A percentile compares a stretch with the other conserved stretches of the same genome.
Conservation (phyloP, 2,113 vertebrate species). For the Cryptomyrus ogoouensis region DNA sequence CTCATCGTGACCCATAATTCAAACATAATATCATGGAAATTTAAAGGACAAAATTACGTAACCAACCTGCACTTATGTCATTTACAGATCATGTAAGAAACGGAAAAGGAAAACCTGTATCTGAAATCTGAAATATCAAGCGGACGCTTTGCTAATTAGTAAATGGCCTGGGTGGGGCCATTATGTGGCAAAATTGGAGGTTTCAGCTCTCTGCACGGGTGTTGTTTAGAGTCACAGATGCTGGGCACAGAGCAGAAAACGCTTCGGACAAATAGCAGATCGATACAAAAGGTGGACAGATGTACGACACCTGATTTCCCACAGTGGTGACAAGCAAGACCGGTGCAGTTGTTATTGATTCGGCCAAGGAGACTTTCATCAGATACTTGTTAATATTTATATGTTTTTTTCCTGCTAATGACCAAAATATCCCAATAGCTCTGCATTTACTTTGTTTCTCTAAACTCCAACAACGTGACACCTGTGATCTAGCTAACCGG, state of each 20-base stretch:
- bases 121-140: not conserved
- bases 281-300: slow-evolving; percentile 2
- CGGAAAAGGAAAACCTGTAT: not conserved
- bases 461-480: not conserved
- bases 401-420: not conserved
- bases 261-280: not conserved
- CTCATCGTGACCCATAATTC: not conserved
- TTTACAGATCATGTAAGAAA: not conserved
- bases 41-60: not conserved
- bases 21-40: not conserved
- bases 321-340: slow-evolving; percentile 8
- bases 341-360: not conserved
- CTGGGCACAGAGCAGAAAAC: not conserved
- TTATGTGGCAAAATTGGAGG: not conserved
- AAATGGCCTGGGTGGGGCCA: not conserved
- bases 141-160: not conserved
- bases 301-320: not conserved
- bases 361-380: slow-evolving; percentile 1
- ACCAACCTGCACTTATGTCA: not conserved
- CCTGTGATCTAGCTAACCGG: not conserved
- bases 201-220: not conserved
- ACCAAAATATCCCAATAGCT: not conserved
- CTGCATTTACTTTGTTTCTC: not conserved
- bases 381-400: slow-evolving; percentile 11
- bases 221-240: not conserved